phyloP scores from a whole-genome alignment of 2,113 vertebrate species.

The Maylandia zebra region DNA sequence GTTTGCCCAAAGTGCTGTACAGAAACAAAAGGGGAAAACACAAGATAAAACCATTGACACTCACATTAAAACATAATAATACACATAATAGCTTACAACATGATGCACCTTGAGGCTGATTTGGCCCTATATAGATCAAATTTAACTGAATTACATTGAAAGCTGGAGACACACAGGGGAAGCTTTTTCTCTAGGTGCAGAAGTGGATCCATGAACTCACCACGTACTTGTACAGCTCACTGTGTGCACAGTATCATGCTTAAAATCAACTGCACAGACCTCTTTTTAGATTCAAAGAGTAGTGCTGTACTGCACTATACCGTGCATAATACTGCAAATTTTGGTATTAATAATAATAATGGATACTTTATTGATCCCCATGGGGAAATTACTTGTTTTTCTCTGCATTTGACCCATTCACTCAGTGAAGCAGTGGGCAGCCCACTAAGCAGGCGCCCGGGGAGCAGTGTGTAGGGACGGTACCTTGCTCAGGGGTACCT shows the following conservation, averaged over 20 bases:
- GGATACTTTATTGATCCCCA: too few relatives aligned
- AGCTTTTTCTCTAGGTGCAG: neutral
- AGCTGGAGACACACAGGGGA: neutral
- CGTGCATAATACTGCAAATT: neutral
- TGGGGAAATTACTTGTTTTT: too few relatives aligned
- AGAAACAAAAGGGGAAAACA: neutral
- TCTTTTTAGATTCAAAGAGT: neutral
- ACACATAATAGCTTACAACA: neutral
- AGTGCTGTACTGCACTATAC: neutral
- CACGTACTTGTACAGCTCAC: neutral
- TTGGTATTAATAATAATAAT: too few relatives aligned
- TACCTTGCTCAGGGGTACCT: too few relatives aligned
- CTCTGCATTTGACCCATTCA: too few relatives aligned
- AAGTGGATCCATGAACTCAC: neutral
- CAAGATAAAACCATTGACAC: neutral
- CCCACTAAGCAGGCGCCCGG: too few relatives aligned
- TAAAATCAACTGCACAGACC: neutral
- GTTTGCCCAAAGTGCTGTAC: neutral
- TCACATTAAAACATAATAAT: neutral
- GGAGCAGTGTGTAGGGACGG: too few relatives aligned
- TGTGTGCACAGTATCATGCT: neutral
- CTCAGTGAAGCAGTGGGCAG: too few relatives aligned
- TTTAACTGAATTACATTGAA: neutral
- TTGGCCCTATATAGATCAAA: neutral
- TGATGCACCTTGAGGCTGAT: neutral